Evolutionary conservation across 2,113 vertebrate species (phyloP).

Genomic region (Phaethornis superciliosus): DNA sequence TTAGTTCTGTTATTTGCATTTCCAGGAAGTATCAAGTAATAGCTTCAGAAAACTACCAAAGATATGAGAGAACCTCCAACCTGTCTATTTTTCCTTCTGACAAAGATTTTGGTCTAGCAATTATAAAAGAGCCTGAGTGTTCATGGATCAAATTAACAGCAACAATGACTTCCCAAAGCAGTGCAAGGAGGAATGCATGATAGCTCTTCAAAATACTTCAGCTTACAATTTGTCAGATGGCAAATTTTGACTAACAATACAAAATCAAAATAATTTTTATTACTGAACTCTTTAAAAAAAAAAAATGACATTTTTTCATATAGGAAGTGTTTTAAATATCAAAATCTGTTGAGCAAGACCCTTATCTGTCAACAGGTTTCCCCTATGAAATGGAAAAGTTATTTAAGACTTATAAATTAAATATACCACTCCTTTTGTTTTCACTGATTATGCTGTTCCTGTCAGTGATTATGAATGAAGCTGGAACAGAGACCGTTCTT

Average conservation of each 20-base stretch:
- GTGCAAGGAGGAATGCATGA: not conserved
- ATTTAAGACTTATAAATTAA: constrained; percentile 37
- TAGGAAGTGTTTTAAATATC: not conserved
- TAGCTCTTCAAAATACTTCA: not conserved
- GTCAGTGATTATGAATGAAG: not conserved
- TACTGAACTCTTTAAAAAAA: not conserved
- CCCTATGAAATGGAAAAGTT: not conserved
- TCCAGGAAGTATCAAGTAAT: not conserved
- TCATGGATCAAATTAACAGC: not conserved
- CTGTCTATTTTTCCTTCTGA: not conserved
- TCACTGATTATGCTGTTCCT: not conserved
- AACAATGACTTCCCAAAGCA: not conserved
- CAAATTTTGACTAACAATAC: not conserved
- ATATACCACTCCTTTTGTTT: constrained; percentile 14
- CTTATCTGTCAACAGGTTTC: not conserved
- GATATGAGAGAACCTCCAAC: not conserved
- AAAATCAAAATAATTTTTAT: not conserved
- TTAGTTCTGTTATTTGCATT: not conserved
- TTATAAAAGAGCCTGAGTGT: not conserved
- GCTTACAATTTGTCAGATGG: not conserved
- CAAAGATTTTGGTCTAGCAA: not conserved
- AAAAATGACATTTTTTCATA: not conserved
- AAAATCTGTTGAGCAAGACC: not conserved
- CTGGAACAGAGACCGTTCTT: not conserved
- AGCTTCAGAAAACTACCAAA: not conserved